phyloP scores from a whole-genome alignment of 53 echinoderm and acorn worm genomes.

The Apostichopus leukothele region DNA sequence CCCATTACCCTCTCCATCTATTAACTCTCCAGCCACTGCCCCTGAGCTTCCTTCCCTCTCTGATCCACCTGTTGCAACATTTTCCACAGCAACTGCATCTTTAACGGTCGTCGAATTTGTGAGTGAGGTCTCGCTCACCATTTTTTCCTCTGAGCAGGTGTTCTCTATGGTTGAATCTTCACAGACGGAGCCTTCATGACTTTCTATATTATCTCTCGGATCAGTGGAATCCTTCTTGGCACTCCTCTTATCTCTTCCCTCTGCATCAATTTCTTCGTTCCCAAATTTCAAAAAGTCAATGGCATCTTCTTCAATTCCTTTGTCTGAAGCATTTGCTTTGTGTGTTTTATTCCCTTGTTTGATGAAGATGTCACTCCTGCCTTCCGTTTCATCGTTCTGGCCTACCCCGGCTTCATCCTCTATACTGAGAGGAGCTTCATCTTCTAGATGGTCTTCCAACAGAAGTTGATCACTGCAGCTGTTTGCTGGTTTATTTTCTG shows the following conservation, averaged over 20 bases:
- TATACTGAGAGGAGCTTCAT: not conserved
- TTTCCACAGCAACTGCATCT: not conserved
- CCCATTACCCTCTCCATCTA: not conserved
- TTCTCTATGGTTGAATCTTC: not conserved
- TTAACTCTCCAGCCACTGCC: not conserved
- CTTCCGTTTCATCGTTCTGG: not conserved
- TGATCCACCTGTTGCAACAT: not conserved
- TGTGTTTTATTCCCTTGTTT: not conserved
- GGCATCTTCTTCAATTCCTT: slow-evolving; percentile 32
- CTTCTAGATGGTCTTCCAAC: not conserved
- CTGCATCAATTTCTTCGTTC: slow-evolving; percentile 29
- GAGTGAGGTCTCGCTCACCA: not conserved
- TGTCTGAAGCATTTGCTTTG: not conserved
- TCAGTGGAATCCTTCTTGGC: not conserved
- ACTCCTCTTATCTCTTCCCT: not conserved
- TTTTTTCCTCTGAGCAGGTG: not conserved
- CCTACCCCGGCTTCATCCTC: not conserved
- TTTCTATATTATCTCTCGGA: not conserved
- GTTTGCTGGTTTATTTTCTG: not conserved
- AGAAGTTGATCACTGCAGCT: not conserved
- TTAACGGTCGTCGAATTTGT: not conserved
- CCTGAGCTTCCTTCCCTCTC: not conserved
- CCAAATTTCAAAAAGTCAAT: slow-evolving; percentile 42
- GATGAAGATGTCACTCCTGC: not conserved
- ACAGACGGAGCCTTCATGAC: not conserved